These are phyloP conservation scores for Trematomus loennbergii DNA, from an alignment of 2,113 vertebrate genomes.

Conservation along the genomic window DNA sequence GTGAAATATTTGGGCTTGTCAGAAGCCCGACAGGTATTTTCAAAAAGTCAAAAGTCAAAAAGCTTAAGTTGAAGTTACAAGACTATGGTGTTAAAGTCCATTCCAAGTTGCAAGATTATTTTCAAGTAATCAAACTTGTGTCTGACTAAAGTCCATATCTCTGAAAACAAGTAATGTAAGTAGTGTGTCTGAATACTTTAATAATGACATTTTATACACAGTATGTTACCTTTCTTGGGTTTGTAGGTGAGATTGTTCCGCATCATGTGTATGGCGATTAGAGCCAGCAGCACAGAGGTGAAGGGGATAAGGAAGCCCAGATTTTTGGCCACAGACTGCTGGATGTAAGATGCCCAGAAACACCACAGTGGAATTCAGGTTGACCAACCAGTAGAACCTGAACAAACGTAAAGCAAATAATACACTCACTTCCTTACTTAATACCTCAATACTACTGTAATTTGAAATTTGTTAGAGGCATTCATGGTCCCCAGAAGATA, in stretches of 20 bases:
- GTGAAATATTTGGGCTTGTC: too few relatives aligned
- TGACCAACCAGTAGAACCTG: conserved; percentile 94
- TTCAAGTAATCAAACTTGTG: too few relatives aligned
- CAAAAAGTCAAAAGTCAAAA: too few relatives aligned
- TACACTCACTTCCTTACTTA: not conserved
- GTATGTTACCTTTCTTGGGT: conserved; percentile 87
- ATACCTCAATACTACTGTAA: not conserved
- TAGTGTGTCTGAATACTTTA: not conserved
- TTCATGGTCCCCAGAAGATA: not conserved
- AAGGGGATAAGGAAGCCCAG: conserved; percentile 91
- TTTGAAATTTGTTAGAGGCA: not conserved
- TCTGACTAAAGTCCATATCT: too few relatives aligned
- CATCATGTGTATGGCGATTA: conserved; percentile 90
- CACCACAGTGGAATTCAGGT: conserved; percentile 89
- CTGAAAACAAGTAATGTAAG: not conserved
- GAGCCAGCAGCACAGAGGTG: conserved; percentile 87
- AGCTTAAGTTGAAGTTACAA: too few relatives aligned
- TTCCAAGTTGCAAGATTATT: too few relatives aligned
- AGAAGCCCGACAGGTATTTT: too few relatives aligned
- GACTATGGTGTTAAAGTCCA: too few relatives aligned
- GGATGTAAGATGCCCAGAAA: conserved; percentile 94
- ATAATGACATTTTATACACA: not conserved
- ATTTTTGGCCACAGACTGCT: conserved; percentile 88
- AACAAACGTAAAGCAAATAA: conserved; percentile 22
- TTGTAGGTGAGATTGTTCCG: conserved; percentile 88